A percentile compares a stretch with the other conserved stretches of the same genome.
Conservation (phyloP, 2,888 invertebrate species). For the Tinea pellionella region DNA sequence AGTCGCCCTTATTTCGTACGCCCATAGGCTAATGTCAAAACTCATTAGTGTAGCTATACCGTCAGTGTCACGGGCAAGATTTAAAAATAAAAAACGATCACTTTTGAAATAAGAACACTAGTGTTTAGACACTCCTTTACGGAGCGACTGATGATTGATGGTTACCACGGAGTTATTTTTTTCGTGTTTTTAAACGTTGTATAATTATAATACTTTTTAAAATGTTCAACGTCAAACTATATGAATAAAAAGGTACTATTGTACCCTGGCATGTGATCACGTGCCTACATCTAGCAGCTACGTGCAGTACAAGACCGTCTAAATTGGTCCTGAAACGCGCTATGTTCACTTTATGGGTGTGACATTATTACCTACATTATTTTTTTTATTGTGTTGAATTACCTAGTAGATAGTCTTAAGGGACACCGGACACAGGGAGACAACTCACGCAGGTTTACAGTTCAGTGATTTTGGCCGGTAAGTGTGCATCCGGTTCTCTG, state of each 20-base stretch:
- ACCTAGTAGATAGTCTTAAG: not conserved
- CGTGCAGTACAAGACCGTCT: no score
- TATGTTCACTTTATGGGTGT: no score
- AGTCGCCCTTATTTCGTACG: not conserved
- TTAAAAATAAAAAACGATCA: slow-evolving; percentile 51
- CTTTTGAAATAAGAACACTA: slow-evolving; percentile 53
- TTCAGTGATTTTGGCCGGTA: slow-evolving; percentile 2
- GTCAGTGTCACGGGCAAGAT: slow-evolving; percentile 64
- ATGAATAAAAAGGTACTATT: no score
- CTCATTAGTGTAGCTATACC: slow-evolving; percentile 61
- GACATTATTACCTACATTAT: not conserved
- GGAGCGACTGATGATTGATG: slow-evolving; percentile 43
- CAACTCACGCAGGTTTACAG: slow-evolving; percentile 4
- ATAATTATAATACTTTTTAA: not conserved
- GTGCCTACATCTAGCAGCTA: no score
- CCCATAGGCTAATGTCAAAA: slow-evolving; percentile 54
- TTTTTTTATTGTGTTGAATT: no score
- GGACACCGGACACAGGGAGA: not conserved
- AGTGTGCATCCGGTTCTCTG: not conserved
- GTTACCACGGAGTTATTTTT: slow-evolving; percentile 21
- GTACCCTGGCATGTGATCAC: no score
- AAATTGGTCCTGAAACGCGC: no score
- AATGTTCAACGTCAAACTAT: not conserved
- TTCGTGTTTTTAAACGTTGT: not conserved
- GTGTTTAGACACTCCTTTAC: slow-evolving; percentile 38